Evolutionary conservation across 2,888 invertebrate genomes (phyloP), one percentile per base, ranked within the genome.

Genomic region (Drosophila silvestris): DNA sequence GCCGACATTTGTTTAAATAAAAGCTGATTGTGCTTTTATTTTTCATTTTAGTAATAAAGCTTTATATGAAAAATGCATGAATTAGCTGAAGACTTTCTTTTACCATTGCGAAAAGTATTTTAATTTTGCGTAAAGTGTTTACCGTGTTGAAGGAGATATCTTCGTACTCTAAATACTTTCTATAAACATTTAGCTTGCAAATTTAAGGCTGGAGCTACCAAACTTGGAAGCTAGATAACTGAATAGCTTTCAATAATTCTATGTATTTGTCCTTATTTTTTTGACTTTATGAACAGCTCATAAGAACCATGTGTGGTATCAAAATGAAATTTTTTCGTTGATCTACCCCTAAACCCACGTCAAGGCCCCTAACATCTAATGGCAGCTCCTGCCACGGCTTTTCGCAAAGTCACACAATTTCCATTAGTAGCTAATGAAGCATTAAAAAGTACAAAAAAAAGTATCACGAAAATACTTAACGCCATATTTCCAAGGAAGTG

Each of bases 341-440:
- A 28, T 22, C 53, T 22, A 53, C 61, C 26, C 30, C 37, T 30
- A 16, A n/a, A 30, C 14, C 5, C 16, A 30, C 19, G 26, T 16
- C 47, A 26, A 47, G 26, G 2, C 14, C 14, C 30, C 28, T 30
- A 30, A 37, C 30, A 19, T 14, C 51, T 22, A 44, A 69, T 57
- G 33, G 47, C 32, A 51, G 10, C 52, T 44, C 50, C 69, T 30
- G 52, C 6, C 44, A 66, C 50, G 35, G 75, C 63, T 72, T 79
- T 73, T 77, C 58, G 66, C 70, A 56, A 80, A 77, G 76, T 82
- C 77, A 87, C 77, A 81, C 84, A 79, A 74, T 90, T 85, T 85
- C 87, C 90, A 88, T 86, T 89, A 91, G 86, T 65, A 85, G 81
- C 91, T 90, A 90, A 91, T 90, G 90, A 91, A 90, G 85, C 90